Conservation (phyloP, 2,888 invertebrate genomes). For the Drosophila tanythrix region DNA sequence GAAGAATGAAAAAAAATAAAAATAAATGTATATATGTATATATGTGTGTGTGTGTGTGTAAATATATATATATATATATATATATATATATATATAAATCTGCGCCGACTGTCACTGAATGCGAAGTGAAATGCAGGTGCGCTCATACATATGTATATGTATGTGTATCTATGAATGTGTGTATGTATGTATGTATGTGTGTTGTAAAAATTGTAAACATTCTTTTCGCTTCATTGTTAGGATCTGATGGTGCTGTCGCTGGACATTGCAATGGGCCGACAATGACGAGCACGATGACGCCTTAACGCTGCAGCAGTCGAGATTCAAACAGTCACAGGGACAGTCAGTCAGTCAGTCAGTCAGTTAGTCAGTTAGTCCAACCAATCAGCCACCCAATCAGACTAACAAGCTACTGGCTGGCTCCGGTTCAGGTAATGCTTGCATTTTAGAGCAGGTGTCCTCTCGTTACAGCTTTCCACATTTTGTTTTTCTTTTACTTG, state of each 20-base stretch:
- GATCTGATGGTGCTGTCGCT: constrained; percentile 43
- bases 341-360: constrained; percentile 40
- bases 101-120: constrained; percentile 53
- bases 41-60: too few species aligned
- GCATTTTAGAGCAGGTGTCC: constrained; percentile 76
- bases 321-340: constrained; percentile 49
- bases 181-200: constrained; percentile 18
- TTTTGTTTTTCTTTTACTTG: constrained; percentile 44
- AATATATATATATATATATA: neutral
- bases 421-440: constrained; percentile 46
- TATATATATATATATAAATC: constrained; percentile 27
- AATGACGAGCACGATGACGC: constrained; percentile 61
- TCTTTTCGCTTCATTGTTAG: constrained; percentile 81
- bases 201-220: constrained; percentile 74
- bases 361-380: constrained; percentile 51
- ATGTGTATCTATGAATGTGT: constrained; percentile 4
- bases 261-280: constrained; percentile 58
- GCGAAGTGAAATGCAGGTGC: constrained; percentile 22
- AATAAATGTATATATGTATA: too few species aligned
- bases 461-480: constrained; percentile 32
- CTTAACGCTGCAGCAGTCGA: constrained; percentile 49
- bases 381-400: constrained; percentile 79
- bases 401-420: constrained; percentile 66
- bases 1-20: constrained; percentile 26
- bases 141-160: constrained; percentile 19